Percentiles rank a stretch among this genome's conserved stretches.
Conservation (phyloP, 30 jellyfish, hydroid and myxozoan species). For the Turritopsis rubra region DNA sequence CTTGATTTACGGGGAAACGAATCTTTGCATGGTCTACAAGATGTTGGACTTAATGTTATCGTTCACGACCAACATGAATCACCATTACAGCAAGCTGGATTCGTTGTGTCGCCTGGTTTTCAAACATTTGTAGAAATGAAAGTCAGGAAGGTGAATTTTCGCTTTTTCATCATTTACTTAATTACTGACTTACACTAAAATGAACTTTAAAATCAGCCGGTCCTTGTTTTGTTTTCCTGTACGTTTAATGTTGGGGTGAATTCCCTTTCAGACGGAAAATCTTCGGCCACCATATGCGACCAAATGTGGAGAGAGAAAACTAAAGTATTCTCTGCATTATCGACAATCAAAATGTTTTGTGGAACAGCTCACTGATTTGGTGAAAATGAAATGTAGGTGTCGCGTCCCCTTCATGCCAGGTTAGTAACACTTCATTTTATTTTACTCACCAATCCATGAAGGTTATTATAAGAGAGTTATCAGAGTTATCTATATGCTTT, state of each 20-base stretch:
- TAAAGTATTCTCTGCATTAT: slow-evolving; percentile 43
- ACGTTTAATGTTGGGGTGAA: neutral
- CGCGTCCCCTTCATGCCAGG: slow-evolving; percentile 94
- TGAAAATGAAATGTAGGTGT: slow-evolving; percentile 65
- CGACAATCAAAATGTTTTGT: slow-evolving; percentile 74
- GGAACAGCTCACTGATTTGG: slow-evolving; percentile 65
- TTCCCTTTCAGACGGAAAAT: slow-evolving; percentile 67
- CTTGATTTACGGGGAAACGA: slow-evolving; percentile 78
- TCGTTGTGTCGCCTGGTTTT: slow-evolving; percentile 98
- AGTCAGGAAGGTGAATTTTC: slow-evolving; percentile 65
- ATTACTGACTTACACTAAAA: neutral
- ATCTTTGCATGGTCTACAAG: slow-evolving; percentile 68
- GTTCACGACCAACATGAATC: slow-evolving; percentile 91
- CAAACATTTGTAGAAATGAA: slow-evolving; percentile 84
- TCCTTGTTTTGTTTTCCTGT: neutral
- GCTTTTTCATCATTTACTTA: neutral
- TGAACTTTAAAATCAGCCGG: neutral
- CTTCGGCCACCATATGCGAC: slow-evolving; percentile 96
- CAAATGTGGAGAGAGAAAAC: slow-evolving; percentile 61
- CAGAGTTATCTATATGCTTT: no score
- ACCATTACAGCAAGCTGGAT: slow-evolving; percentile 89
- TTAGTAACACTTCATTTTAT: neutral
- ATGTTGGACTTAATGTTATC: slow-evolving; percentile 76
- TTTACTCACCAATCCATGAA: no score
- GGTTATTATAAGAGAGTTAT: no score